Percentiles rank a stretch among this genome's conserved stretches.
These are phyloP conservation scores for Homarus gammarus DNA, from an alignment of 2,888 invertebrate species.

Conservation along the genomic window DNA sequence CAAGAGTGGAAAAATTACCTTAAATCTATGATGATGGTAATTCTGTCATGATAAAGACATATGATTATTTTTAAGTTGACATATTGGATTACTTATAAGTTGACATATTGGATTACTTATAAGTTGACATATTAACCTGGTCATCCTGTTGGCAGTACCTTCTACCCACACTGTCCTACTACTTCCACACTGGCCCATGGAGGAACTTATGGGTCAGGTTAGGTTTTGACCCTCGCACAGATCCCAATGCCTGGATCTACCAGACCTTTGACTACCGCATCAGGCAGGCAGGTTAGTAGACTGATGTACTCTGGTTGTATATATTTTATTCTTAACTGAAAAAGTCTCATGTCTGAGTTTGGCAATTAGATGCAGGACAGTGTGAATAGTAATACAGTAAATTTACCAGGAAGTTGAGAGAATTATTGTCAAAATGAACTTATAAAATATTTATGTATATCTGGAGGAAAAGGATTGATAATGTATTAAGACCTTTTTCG, in stretches of 20 bases:
- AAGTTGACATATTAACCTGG: background rate
- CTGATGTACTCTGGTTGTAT: background rate
- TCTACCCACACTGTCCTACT: constrained; percentile 90
- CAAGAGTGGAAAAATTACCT: too few species aligned
- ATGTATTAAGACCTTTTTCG: too few species aligned
- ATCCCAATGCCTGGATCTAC: constrained; percentile 88
- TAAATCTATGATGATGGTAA: background rate
- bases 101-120: background rate
- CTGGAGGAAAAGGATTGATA: too few species aligned
- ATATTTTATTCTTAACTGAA: background rate
- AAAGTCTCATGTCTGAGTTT: too few species aligned
- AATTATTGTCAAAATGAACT: too few species aligned
- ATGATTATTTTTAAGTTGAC: background rate
- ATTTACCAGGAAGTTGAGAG: too few species aligned
- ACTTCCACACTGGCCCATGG: constrained; percentile 95
- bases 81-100: too few species aligned
- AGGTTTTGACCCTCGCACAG: constrained; percentile 94
- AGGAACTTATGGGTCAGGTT: constrained; percentile 92
- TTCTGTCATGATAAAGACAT: background rate
- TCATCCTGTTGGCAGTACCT: constrained; percentile 84
- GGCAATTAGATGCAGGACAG: too few species aligned
- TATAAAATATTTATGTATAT: too few species aligned
- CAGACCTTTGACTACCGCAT: constrained; percentile 83
- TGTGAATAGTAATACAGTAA: too few species aligned
- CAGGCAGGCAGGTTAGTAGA: constrained; percentile 65